phyloP scores from a whole-genome alignment of 1,140 invertebrate species.

The Agraylea sexmaculata region DNA sequence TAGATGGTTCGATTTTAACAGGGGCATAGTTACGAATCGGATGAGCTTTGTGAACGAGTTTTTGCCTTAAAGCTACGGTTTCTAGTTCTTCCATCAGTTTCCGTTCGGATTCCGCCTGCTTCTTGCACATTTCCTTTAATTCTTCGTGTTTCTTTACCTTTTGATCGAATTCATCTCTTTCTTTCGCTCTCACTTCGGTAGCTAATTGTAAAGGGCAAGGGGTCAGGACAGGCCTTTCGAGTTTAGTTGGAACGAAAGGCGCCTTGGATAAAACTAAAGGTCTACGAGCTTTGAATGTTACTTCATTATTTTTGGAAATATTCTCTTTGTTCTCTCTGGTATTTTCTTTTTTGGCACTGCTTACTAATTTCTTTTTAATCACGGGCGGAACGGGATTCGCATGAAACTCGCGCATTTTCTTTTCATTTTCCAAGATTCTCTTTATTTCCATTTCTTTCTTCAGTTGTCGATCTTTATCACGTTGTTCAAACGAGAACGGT shows the following conservation, averaged over 20 bases:
- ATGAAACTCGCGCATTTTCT: conserved; percentile 34
- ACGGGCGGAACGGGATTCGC: conserved; percentile 39
- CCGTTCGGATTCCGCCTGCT: conserved; percentile 21
- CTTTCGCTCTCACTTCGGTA: conserved; percentile 29
- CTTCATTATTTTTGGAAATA: conserved; percentile 9
- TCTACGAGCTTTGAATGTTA: conserved; percentile 17
- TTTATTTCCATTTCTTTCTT: conserved; percentile 44
- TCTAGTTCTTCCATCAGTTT: conserved; percentile 23
- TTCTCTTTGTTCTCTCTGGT: conserved; percentile 22
- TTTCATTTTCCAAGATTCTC: conserved; percentile 31
- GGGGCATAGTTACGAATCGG: conserved; percentile 18
- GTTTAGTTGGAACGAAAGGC: conserved; percentile 14
- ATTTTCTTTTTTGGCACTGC: conserved; percentile 14
- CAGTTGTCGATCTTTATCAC: conserved; percentile 34
- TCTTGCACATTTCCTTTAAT: conserved; percentile 21
- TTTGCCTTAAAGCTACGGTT: conserved; percentile 21
- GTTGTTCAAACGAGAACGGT: conserved; percentile 45
- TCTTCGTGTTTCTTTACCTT: conserved; percentile 28
- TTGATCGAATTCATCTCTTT: conserved; percentile 29
- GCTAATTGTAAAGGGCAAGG: conserved; percentile 24
- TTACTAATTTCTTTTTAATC: conserved; percentile 22
- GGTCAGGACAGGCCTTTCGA: conserved; percentile 10
- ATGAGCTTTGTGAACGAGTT: conserved; percentile 20
- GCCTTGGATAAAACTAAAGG: conserved; percentile 15
- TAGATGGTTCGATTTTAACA: conserved; percentile 13